phyloP scores from a whole-genome alignment of 64 coral and sea anemone genomes.

The Dendronephthya gigantea region DNA sequence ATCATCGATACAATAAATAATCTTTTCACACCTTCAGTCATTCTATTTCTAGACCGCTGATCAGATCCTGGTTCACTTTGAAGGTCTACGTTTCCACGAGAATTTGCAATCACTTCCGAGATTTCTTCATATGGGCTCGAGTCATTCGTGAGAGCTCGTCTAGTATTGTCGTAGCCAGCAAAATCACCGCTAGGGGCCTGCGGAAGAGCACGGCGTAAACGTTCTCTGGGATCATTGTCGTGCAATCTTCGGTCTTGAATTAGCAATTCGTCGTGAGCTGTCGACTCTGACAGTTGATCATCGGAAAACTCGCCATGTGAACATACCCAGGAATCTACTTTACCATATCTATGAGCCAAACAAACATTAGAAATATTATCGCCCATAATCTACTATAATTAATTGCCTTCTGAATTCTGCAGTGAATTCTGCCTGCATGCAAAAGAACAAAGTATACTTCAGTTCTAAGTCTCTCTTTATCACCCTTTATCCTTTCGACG shows the following conservation, averaged over 20 bases:
- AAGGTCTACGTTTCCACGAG: not conserved
- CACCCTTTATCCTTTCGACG: too few species aligned
- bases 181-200: not conserved
- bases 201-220: not conserved
- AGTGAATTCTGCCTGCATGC: too few species aligned
- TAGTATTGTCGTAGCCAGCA: not conserved
- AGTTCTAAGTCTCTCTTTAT: too few species aligned
- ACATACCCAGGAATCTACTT: constrained; percentile 1
- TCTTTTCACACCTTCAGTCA: not conserved
- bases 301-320: not conserved
- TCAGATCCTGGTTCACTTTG: not conserved
- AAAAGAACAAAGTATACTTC: too few species aligned
- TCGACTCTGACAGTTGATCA: not conserved
- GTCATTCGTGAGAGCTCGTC: not conserved
- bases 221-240: not conserved
- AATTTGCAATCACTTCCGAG: not conserved
- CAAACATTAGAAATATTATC: too few species aligned
- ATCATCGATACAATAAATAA: too few species aligned
- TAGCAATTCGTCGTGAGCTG: not conserved
- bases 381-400: too few species aligned
- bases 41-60: not conserved
- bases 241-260: not conserved
- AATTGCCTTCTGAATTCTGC: too few species aligned
- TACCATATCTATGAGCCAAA: not conserved
- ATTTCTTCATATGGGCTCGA: constrained; percentile 5